A percentile compares a stretch with the other conserved stretches of the same genome.
These are phyloP conservation scores for Hofmannophila pseudospretella DNA, from an alignment of 2,888 invertebrate genomes.

Conservation along the genomic window DNA sequence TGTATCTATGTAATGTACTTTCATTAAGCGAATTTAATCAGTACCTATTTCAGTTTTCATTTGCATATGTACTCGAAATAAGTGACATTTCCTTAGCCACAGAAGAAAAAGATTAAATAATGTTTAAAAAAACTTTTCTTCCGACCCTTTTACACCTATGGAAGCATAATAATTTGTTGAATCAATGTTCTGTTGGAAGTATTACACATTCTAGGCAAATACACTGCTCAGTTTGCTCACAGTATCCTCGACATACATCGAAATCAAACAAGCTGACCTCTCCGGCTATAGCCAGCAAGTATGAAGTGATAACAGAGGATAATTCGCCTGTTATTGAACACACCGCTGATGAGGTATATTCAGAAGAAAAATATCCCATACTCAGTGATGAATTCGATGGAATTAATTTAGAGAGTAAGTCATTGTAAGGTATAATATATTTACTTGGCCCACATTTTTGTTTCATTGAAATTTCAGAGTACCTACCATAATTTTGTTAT, in stretches of 20 bases:
- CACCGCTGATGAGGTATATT: conserved; percentile 81
- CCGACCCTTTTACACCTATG: conserved; percentile 16
- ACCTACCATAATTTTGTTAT: background rate
- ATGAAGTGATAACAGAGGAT: conserved; percentile 83
- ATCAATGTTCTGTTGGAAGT: conserved; percentile 22
- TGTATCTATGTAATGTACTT: no score
- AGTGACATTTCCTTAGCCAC: background rate
- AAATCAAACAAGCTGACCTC: conserved; percentile 52
- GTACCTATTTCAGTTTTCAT: background rate
- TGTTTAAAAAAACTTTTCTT: conserved; percentile 27
- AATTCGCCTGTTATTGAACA: conserved; percentile 84
- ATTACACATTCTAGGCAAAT: conserved; percentile 41
- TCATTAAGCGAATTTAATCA: no score
- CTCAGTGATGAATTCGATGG: conserved; percentile 81
- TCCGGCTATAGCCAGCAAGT: conserved; percentile 77
- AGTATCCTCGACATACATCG: conserved; percentile 51
- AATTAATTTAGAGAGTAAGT: conserved; percentile 77
- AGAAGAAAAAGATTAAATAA: conserved; percentile 6
- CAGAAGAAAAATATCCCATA: conserved; percentile 42
- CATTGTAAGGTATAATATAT: background rate
- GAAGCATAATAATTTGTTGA: conserved; percentile 3
- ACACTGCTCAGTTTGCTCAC: conserved; percentile 51
- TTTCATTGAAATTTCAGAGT: no score
- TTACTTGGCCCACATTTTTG: background rate
- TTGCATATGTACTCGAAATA: background rate